These are phyloP conservation scores for Semicossyphus pulcher DNA, from an alignment of 2,113 vertebrate species.

Conservation along the genomic window DNA sequence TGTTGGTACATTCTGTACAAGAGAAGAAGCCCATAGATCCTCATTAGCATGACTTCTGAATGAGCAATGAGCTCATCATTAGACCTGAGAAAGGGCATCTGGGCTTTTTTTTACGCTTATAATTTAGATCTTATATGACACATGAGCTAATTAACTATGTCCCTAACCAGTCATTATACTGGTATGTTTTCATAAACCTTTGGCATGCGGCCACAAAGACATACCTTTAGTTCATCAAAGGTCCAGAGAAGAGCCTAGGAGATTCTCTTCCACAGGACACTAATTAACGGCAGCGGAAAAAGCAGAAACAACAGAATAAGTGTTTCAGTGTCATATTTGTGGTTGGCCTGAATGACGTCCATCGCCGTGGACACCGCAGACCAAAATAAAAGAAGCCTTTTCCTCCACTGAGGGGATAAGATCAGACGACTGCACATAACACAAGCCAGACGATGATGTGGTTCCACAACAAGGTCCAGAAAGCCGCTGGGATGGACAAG, in stretches of 20 bases:
- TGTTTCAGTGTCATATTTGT: constrained; percentile 9
- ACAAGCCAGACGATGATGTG: constrained; percentile 53
- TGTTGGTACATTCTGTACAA: constrained; percentile 6
- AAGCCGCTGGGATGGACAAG: constrained; percentile 43
- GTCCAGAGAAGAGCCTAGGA: constrained; percentile 57
- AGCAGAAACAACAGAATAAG: not conserved
- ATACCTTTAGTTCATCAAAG: constrained; percentile 35
- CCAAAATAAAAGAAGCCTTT: constrained; percentile 58
- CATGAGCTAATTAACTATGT: constrained; percentile 53
- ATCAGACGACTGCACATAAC: constrained; percentile 28
- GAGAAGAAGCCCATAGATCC: constrained; percentile 13
- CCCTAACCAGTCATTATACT: constrained; percentile 24
- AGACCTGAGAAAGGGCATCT: constrained; percentile 29
- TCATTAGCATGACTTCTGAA: constrained; percentile 65
- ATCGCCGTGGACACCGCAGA: not conserved
- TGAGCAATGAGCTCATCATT: constrained; percentile 29
- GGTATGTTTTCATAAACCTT: constrained; percentile 63
- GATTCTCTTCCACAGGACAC: constrained; percentile 47
- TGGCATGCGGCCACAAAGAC: constrained; percentile 50
- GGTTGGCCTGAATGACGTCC: constrained; percentile 53
- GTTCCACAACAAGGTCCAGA: constrained; percentile 40
- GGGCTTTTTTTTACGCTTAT: constrained; percentile 15
- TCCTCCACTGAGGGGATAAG: not conserved
- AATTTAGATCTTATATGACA: not conserved
- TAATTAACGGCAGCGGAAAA: constrained; percentile 63